Percentiles rank a stretch among this genome's conserved stretches.
Conservation (phyloP, 2,797 vertebrate species). For the Mormyrops attenuatus region DNA sequence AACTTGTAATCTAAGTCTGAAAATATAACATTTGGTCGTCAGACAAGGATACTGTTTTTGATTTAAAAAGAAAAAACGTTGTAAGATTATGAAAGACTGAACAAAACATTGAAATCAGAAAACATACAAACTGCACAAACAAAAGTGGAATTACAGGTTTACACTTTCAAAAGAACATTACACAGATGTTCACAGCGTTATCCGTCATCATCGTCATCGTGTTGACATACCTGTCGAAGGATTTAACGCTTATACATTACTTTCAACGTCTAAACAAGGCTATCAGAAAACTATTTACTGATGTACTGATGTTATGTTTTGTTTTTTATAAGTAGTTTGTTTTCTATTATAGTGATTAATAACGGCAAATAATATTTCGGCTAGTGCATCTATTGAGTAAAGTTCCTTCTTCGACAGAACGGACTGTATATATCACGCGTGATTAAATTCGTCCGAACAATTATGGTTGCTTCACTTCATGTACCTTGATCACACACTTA, state of each 20-base stretch:
- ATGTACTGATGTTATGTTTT: background rate
- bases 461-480: background rate
- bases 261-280: background rate
- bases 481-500: background rate
- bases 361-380: background rate
- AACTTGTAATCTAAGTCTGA: background rate
- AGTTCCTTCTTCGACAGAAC: background rate
- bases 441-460: background rate
- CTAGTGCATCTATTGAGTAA: background rate
- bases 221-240: background rate
- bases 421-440: background rate
- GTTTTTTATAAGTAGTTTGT: background rate
- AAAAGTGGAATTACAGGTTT: background rate
- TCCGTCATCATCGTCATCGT: background rate
- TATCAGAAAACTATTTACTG: background rate
- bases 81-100: background rate
- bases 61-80: background rate
- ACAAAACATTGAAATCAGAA: background rate
- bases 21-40: background rate
- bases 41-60: background rate
- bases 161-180: background rate
- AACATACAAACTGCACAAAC: background rate
- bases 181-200: background rate
- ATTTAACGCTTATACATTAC: background rate
- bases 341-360: background rate